Conservation (phyloP, 2,888 invertebrate species). For the Acrocyrtus sp. region DNA sequence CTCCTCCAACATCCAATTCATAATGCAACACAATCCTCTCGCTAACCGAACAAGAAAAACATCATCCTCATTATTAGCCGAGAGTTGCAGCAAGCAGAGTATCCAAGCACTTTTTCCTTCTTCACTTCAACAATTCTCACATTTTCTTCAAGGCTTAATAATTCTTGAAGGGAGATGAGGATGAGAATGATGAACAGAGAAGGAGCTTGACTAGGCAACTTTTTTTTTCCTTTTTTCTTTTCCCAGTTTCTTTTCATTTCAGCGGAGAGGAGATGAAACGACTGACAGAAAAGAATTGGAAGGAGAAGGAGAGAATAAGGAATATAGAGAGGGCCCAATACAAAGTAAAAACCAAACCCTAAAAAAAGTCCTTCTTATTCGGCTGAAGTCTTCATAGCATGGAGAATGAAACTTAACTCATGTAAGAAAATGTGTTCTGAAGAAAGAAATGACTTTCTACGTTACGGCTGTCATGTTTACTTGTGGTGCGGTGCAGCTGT, state of each 20-base stretch:
- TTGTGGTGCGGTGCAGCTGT: conserved; percentile 43
- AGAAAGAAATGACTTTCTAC: not conserved
- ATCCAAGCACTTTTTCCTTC: conserved; percentile 5
- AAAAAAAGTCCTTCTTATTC: not conserved
- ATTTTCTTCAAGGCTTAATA: conserved; percentile 25
- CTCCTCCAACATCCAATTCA: conserved; percentile 19
- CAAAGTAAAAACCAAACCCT: too few species aligned
- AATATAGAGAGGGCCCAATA: too few species aligned
- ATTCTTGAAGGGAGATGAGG: conserved; percentile 8
- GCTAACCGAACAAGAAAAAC: too few species aligned
- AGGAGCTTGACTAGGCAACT: conserved; percentile 36
- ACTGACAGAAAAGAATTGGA: conserved; percentile 23
- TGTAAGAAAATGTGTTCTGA: too few species aligned
- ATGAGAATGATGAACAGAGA: conserved; percentile 13
- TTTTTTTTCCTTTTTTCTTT: conserved; percentile 13
- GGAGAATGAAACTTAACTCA: too few species aligned
- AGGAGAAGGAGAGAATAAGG: not conserved
- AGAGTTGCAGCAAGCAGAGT: not conserved
- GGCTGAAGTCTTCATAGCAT: not conserved
- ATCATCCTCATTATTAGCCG: not conserved
- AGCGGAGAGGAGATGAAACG: not conserved
- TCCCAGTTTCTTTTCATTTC: conserved; percentile 1
- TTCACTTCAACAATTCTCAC: conserved; percentile 20
- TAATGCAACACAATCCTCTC: too few species aligned
- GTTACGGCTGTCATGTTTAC: not conserved